These are phyloP conservation scores for Macrosoma leucophasiata DNA, from an alignment of 2,888 invertebrate genomes.

Conservation along the genomic window DNA sequence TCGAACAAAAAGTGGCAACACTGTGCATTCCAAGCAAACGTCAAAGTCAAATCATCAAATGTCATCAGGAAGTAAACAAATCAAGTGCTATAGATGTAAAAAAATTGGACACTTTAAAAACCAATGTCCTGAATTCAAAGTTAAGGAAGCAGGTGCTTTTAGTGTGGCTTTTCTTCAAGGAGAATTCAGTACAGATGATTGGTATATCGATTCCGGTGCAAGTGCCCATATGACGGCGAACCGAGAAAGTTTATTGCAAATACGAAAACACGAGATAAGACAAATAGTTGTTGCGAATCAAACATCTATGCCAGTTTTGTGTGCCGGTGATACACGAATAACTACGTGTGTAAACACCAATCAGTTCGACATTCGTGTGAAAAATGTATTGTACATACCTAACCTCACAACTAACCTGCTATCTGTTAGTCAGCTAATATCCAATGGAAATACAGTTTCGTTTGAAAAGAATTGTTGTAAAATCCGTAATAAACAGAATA, in stretches of 20 bases:
- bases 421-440: slow-evolving; percentile 17
- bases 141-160: slow-evolving; percentile 12
- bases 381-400: slow-evolving; percentile 16
- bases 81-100: slow-evolving; percentile 10
- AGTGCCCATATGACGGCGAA: slow-evolving; percentile 10
- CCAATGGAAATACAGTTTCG: slow-evolving; percentile 14
- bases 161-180: slow-evolving; percentile 18
- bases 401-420: slow-evolving; percentile 13
- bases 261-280: slow-evolving; percentile 3
- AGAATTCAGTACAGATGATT: slow-evolving; percentile 11
- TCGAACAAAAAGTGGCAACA: too few relatives aligned
- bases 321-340: slow-evolving; percentile 10
- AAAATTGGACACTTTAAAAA: slow-evolving; percentile 18
- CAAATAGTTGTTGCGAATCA: slow-evolving; percentile 10
- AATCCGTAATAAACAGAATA: slow-evolving; percentile 5
- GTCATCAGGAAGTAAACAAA: neutral
- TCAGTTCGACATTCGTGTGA: slow-evolving; percentile 6
- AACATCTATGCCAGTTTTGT: slow-evolving; percentile 5
- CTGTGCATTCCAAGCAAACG: too few relatives aligned
- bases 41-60: too few relatives aligned
- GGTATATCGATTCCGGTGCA: slow-evolving; percentile 23
- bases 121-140: slow-evolving; percentile 12
- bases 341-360: slow-evolving; percentile 7
- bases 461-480: slow-evolving; percentile 11
- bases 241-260: slow-evolving; percentile 9